These are phyloP conservation scores for Ectropis crepuscularia DNA, from an alignment of 2,888 invertebrate genomes.

Conservation along the genomic window DNA sequence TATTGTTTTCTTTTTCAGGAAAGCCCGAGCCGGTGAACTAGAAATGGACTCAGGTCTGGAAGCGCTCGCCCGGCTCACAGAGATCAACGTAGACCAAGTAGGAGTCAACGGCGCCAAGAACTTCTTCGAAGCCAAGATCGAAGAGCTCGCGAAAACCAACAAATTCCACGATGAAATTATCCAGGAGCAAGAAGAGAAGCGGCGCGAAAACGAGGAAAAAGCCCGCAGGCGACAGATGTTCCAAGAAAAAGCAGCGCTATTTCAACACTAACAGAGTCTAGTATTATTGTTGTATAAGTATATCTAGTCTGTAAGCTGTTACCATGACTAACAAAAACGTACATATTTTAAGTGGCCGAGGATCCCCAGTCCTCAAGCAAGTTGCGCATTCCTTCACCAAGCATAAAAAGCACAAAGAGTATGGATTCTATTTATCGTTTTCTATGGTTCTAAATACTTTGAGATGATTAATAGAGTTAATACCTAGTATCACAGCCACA, in stretches of 20 bases:
- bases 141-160: slow-evolving; percentile 91
- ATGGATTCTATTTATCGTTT: too few relatives aligned
- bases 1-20: slow-evolving; percentile 81
- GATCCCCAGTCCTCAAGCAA: background rate
- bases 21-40: slow-evolving; percentile 96
- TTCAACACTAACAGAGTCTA: slow-evolving; percentile 75
- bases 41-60: slow-evolving; percentile 94
- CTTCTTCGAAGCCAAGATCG: slow-evolving; percentile 98
- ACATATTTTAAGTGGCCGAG: background rate
- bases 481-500: too few relatives aligned
- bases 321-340: slow-evolving; percentile 65
- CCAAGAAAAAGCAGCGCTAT: slow-evolving; percentile 94
- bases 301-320: slow-evolving; percentile 81
- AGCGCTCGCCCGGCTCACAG: slow-evolving; percentile 93
- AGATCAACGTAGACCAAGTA: slow-evolving; percentile 96
- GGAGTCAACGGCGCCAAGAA: slow-evolving; percentile 97
- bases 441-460: too few relatives aligned
- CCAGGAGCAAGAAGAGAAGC: slow-evolving; percentile 95
- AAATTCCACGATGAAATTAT: slow-evolving; percentile 97
- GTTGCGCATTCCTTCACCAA: too few relatives aligned
- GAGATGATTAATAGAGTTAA: too few relatives aligned
- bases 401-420: too few relatives aligned
- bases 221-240: slow-evolving; percentile 92
- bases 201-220: slow-evolving; percentile 92
- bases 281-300: slow-evolving; percentile 40